A percentile compares a stretch with the other conserved stretches of the same genome.
Conservation (phyloP, 2,888 invertebrate genomes). For the Rhagonycha fulva region DNA sequence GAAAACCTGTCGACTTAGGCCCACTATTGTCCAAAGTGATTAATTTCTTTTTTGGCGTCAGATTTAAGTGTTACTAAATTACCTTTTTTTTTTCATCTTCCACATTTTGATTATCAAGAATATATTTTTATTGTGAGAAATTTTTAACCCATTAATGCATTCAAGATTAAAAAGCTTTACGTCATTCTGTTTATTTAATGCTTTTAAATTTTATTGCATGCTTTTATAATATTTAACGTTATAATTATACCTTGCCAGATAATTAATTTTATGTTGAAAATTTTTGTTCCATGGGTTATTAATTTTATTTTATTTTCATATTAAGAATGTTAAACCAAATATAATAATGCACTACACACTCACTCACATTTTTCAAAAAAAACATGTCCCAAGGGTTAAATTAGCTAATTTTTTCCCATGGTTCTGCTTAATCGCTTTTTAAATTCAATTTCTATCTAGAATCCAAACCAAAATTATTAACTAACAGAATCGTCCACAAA, state of each 20-base stretch:
- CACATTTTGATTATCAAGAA: not conserved
- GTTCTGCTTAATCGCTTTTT: not conserved
- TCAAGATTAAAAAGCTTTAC: not conserved
- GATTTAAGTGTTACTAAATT: constrained; percentile 20
- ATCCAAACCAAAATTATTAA: not conserved
- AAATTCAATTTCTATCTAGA: not conserved
- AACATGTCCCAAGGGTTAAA: not conserved
- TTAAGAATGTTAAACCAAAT: not conserved
- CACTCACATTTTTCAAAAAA: not conserved
- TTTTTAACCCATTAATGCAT: not conserved
- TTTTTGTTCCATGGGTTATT: not conserved
- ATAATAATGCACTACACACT: not conserved
- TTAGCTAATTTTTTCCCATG: not conserved
- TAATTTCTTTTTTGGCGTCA: constrained; percentile 27
- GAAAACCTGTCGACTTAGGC: constrained; percentile 21
- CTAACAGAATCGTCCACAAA: too few species aligned
- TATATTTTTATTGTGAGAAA: not conserved
- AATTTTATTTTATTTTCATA: not conserved
- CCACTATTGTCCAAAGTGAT: constrained; percentile 26
- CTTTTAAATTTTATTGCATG: not conserved
- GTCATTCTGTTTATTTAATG: not conserved
- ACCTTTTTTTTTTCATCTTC: constrained; percentile 12
- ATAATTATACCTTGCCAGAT: not conserved
- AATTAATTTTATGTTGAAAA: not conserved
- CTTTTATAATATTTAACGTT: not conserved